phyloP scores from a whole-genome alignment of 2,797 vertebrate species.

The Galagoides demidoff region DNA sequence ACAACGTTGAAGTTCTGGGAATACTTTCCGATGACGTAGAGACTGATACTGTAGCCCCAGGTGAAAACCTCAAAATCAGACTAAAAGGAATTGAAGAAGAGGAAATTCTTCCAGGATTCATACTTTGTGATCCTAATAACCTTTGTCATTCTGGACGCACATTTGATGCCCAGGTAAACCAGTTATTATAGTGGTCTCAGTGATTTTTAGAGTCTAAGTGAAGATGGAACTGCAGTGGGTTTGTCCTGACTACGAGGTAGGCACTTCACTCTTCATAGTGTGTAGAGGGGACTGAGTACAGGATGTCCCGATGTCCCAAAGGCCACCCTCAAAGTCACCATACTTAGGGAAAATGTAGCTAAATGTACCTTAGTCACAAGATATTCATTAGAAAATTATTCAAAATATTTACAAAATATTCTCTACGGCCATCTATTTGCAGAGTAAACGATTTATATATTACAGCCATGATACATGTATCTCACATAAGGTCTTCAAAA shows the following conservation, averaged over 20 bases:
- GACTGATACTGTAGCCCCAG: conserved; percentile 94
- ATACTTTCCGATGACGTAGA: conserved; percentile 98
- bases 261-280: neutral
- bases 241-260: neutral
- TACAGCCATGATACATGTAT: neutral
- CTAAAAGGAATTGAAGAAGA: conserved; percentile 99
- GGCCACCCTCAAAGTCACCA: no score
- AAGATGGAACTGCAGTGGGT: neutral
- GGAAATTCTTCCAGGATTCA: conserved; percentile 98
- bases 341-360: no score
- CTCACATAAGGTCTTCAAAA: neutral
- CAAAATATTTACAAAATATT: no score
- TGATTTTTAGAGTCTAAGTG: neutral
- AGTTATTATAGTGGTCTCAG: neutral
- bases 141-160: conserved; percentile 98
- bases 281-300: neutral
- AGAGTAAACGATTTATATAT: neutral
- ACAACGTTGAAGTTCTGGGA: conserved; percentile 96
- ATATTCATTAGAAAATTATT: no score
- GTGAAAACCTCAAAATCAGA: conserved; percentile 97
- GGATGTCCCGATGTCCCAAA: no score
- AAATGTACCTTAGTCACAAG: no score
- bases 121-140: conserved; percentile 96
- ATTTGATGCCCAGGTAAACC: conserved; percentile 96
- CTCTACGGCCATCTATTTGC: no score